Percentiles rank a stretch among this genome's conserved stretches.
phyloP scores from a whole-genome alignment of 2,888 invertebrate species.

The Nomada hirtipes region DNA sequence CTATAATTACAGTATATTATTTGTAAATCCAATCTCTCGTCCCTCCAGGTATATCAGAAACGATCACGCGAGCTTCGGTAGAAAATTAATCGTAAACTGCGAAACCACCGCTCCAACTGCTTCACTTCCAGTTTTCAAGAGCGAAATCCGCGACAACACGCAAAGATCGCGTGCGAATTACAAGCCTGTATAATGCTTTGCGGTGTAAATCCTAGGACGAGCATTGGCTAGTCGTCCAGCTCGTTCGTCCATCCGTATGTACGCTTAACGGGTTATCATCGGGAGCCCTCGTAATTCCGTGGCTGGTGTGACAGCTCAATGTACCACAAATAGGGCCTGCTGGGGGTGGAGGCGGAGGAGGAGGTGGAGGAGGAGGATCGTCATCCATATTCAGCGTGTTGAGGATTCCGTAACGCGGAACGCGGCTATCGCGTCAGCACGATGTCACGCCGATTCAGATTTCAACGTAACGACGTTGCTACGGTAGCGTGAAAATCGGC shows the following conservation, averaged over 20 bases:
- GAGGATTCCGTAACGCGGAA: constrained; percentile 67
- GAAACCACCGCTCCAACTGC: not conserved
- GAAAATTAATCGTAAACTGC: constrained; percentile 7
- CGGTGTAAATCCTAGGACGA: constrained; percentile 52
- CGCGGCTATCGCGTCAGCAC: constrained; percentile 71
- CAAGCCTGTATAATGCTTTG: constrained; percentile 29
- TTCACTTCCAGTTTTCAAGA: not conserved
- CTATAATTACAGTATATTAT: too few relatives aligned
- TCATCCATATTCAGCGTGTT: constrained; percentile 78
- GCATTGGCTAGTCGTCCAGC: constrained; percentile 55
- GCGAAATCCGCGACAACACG: constrained; percentile 18
- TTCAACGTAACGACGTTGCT: constrained; percentile 66
- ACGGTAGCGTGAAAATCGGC: constrained; percentile 65
- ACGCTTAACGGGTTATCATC: constrained; percentile 81
- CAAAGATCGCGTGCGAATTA: constrained; percentile 50
- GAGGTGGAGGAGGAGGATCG: constrained; percentile 63
- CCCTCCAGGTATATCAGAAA: too few relatives aligned
- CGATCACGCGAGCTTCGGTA: not conserved
- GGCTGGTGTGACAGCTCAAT: constrained; percentile 78
- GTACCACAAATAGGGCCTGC: constrained; percentile 78
- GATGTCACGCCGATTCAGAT: constrained; percentile 70
- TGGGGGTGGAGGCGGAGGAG: constrained; percentile 21
- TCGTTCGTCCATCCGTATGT: constrained; percentile 65
- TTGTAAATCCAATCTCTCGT: too few relatives aligned
- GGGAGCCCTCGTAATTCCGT: constrained; percentile 79